These are phyloP conservation scores for Heliconius hewitsoni DNA, from an alignment of 1,140 invertebrate species.

Conservation along the genomic window DNA sequence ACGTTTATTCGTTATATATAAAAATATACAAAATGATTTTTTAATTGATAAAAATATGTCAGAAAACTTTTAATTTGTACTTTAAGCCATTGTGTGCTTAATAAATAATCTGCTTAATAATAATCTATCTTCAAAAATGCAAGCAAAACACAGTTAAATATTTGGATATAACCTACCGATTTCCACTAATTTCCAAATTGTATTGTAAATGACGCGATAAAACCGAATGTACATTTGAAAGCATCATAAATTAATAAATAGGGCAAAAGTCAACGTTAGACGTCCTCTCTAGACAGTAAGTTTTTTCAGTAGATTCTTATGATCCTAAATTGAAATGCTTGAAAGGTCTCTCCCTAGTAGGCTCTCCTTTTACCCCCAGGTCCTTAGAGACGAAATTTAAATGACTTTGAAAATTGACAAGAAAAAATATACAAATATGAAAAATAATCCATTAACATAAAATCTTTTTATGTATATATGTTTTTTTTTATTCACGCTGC, in stretches of 20 bases:
- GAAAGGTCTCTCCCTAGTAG: conserved; percentile 33
- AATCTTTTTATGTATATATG: too few relatives aligned
- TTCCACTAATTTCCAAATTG: background rate
- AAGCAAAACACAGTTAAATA: too few relatives aligned
- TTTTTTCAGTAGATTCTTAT: conserved; percentile 37
- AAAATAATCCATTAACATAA: background rate
- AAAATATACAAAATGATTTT: too few relatives aligned
- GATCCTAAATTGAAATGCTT: conserved; percentile 53
- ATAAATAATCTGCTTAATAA: too few relatives aligned
- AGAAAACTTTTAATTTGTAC: too few relatives aligned
- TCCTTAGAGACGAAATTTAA: background rate
- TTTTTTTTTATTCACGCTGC: too few relatives aligned
- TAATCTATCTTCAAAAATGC: too few relatives aligned
- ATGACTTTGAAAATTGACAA: background rate
- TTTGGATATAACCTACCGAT: background rate
- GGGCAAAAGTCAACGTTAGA: conserved; percentile 18
- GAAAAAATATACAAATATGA: background rate
- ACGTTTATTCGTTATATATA: too few relatives aligned
- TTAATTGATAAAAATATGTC: too few relatives aligned
- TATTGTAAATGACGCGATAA: background rate
- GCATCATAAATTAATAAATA: conserved; percentile 17
- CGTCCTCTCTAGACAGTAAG: conserved; percentile 8
- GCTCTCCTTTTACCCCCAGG: background rate
- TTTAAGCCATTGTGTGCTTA: too few relatives aligned
- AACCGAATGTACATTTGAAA: background rate